Base-by-base conservation (phyloP, 2,113 vertebrate species). In the Microtus oregoni region DNA sequence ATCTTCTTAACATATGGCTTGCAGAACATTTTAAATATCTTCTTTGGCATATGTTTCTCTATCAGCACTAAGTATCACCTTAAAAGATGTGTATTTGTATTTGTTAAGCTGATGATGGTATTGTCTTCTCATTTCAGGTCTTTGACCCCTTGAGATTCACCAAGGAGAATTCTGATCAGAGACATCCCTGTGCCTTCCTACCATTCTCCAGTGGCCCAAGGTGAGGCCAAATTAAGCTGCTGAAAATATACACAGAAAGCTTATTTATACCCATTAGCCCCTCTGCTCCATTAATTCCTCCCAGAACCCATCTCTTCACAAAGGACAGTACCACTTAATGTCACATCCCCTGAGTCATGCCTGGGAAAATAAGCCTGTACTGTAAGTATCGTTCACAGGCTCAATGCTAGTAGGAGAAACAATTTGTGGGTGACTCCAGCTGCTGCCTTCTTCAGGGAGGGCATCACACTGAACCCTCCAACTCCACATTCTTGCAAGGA, bases 101-200 rank as follows among this genome's bases (percentile, higher is more conserved):
- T 70, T 70, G 85, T 30, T 17, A 86, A 22, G 77, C 32, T 14
- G 47, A 28, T 70, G 17, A 5, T 50, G 67, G 5, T 17, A 1
- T 65, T 89, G 28, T 81, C 10, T 52, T 98, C 10, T 92, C 96
- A 52, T 96, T 96, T 72, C 92, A 99, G 99, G 95, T 99, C 5
- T 99, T 98, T 97, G 98, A 99, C 94, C 99, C 99, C 4, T 96
- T 99, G 95, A 99, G 99, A 94, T 99, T 99, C 98, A 99, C 99
- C 52, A 98, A 98, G 0, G 99, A 99, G 96, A 99, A 99, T 96
- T 96, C 96, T 68, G 86, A 98, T 38, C 98, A 97, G 68, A 99
- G 99, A 90, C 99, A 99, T 0, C 97, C 99, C 28, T 98, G 99
- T 0, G 99, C 99, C 3, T 99, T 99, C 95, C 95, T 99, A 85